Base-by-base conservation (phyloP, 1,140 invertebrate genomes). In the Drosophila baimaii region DNA sequence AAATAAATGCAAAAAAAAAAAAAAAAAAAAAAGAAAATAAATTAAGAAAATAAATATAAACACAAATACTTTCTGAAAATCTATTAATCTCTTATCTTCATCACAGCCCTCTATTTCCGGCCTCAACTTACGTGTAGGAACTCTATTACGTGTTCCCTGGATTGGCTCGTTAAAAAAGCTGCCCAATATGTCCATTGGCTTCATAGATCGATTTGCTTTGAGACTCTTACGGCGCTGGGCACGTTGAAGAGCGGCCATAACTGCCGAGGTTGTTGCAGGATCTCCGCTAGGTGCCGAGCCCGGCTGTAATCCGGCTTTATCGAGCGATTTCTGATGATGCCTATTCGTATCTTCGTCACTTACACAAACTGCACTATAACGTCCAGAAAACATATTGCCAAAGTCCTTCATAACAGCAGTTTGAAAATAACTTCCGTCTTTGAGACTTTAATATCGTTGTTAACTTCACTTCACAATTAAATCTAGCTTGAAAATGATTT, bases 61-160 rank as follows among this genome's bases (percentile, higher is more conserved):
- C n/a, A n/a, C n/a, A n/a, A n/a, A n/a, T n/a, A n/a, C n/a, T n/a
- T 13, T 13, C 29, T 21, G 37, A 49, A 59, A 39, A 2, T 9
- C 10, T 17, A 33, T 66, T 17, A 66, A 68, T 64, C 39, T 19
- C 47, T 63, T 59, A 21, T 21, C 39, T 31, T 12, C 3, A 21
- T 15, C 8, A 15, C 29, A 58, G 5, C 8, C 15, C 35, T 8
- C 10, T 25, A 13, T 23, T 19, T 33, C 8, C 9, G 3, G 31
- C 3, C 5, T 39, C 0, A 46, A 91, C 91, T 92, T 90, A 92
- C 91, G 88, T 72, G 81, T 92, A 51, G 91, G 91, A 27, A 76
- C 75, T 49, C 91, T 69, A 54, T 77, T 79, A 31, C 59, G 75
- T 27, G 84, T 90, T 27, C 81, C 77, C 1, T 59, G 54, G 27